phyloP scores from a whole-genome alignment of 2,797 vertebrate species.

The Enteromius unitaeniatus region DNA sequence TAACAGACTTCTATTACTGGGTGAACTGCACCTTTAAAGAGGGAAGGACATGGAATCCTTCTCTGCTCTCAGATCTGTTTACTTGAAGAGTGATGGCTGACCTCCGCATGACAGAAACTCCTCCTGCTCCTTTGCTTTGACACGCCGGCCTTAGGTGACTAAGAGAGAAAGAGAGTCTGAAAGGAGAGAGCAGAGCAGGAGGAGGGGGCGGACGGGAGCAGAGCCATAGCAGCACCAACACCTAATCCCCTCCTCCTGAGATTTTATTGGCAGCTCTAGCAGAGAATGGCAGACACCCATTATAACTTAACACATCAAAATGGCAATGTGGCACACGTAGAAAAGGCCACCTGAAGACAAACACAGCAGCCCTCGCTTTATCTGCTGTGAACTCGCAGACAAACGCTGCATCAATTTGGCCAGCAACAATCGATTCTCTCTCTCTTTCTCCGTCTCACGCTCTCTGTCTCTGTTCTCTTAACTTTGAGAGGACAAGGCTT shows the following conservation, averaged over 20 bases:
- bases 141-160: conserved; percentile 52
- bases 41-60: conserved; percentile 3
- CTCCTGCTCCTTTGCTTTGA: conserved; percentile 40
- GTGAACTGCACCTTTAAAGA: conserved; percentile 5
- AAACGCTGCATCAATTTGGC: conserved; percentile 82
- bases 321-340: conserved; percentile 80
- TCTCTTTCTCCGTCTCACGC: conserved; percentile 64
- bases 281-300: conserved; percentile 79
- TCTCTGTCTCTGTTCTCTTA: conserved; percentile 24
- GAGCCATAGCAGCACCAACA: conserved; percentile 71
- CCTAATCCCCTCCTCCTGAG: conserved; percentile 78
- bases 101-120: conserved; percentile 35
- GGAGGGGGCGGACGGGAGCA: conserved; percentile 59
- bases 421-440: conserved; percentile 81
- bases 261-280: conserved; percentile 81
- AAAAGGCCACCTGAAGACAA: conserved; percentile 85
- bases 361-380: conserved; percentile 77
- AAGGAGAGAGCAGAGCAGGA: conserved; percentile 15
- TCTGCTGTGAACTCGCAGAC: conserved; percentile 77
- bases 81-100: conserved; percentile 30
- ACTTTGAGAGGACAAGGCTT: conserved; percentile 25
- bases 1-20: background rate
- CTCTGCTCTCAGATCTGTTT: conserved; percentile 31
- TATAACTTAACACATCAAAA: conserved; percentile 87
- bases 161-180: conserved; percentile 43